These are phyloP conservation scores for Aplysia californica DNA, from an alignment of 1,140 invertebrate species.

Conservation along the genomic window DNA sequence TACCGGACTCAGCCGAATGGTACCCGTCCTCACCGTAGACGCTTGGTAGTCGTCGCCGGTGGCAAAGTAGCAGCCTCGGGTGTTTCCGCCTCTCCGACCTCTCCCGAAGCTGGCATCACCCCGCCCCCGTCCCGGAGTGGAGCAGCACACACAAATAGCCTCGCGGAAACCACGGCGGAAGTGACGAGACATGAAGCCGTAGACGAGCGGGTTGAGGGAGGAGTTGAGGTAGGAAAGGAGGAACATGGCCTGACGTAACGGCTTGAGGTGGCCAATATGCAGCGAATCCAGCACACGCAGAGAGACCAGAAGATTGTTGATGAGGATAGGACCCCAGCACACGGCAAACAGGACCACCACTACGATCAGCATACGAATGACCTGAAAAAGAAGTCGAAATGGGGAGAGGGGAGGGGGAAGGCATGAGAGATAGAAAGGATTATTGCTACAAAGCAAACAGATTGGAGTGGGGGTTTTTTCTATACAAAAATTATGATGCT, in stretches of 20 bases:
- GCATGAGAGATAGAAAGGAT: no score
- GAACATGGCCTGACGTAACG: constrained; percentile 75
- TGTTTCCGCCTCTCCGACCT: neutral
- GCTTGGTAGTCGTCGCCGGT: neutral
- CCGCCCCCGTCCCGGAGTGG: neutral
- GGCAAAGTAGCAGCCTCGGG: neutral
- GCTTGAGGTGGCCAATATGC: constrained; percentile 72
- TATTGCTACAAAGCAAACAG: no score
- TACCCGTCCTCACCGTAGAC: neutral
- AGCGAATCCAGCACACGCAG: constrained; percentile 71
- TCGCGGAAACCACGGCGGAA: constrained; percentile 76
- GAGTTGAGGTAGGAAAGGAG: constrained; percentile 73
- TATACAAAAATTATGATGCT: no score
- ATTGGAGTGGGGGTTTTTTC: no score
- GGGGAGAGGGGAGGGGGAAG: no score
- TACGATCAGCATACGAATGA: constrained; percentile 70
- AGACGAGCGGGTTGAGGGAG: constrained; percentile 83
- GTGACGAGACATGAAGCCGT: constrained; percentile 85
- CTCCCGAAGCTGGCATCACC: neutral
- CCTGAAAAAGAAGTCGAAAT: constrained; percentile 52
- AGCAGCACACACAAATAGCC: constrained; percentile 35
- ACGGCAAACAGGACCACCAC: constrained; percentile 70
- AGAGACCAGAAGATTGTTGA: constrained; percentile 65
- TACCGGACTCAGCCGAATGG: constrained; percentile 13
- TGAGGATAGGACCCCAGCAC: constrained; percentile 70